A percentile compares a stretch with the other conserved stretches of the same genome.
phyloP scores from a whole-genome alignment of 2,888 invertebrate genomes.

The Seladonia tumulorum region DNA sequence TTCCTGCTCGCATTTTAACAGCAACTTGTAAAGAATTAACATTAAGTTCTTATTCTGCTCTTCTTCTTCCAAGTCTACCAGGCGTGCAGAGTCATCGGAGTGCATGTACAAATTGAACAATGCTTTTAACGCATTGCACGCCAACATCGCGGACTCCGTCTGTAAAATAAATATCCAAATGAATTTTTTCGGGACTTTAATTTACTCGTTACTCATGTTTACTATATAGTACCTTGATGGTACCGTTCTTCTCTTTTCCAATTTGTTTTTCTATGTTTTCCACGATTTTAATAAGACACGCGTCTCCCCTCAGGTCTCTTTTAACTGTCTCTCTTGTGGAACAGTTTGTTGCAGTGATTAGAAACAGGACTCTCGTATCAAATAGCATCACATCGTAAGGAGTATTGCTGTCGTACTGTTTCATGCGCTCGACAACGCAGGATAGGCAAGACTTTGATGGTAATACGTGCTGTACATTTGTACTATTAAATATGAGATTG shows the following conservation, averaged over 20 bases:
- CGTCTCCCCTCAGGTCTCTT: slow-evolving; percentile 89
- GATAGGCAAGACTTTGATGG: slow-evolving; percentile 72
- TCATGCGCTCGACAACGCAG: slow-evolving; percentile 90
- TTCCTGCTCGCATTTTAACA: slow-evolving; percentile 87
- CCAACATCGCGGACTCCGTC: slow-evolving; percentile 87
- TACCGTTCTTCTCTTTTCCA: neutral
- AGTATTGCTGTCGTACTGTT: slow-evolving; percentile 87
- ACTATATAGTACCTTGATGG: slow-evolving; percentile 28
- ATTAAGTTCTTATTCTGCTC: slow-evolving; percentile 90
- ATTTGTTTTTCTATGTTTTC: slow-evolving; percentile 85
- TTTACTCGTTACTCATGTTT: neutral
- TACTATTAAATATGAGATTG: slow-evolving; percentile 93
- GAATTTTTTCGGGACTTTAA: neutral
- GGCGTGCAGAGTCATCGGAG: slow-evolving; percentile 85
- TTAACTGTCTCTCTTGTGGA: slow-evolving; percentile 88
- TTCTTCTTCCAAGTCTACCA: slow-evolving; percentile 84
- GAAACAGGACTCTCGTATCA: slow-evolving; percentile 94
- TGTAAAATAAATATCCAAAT: slow-evolving; percentile 73
- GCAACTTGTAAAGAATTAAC: slow-evolving; percentile 89
- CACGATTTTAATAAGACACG: slow-evolving; percentile 88
- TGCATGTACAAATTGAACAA: slow-evolving; percentile 91
- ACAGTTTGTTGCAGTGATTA: slow-evolving; percentile 93
- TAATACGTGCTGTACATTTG: slow-evolving; percentile 86
- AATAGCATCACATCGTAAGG: slow-evolving; percentile 92
- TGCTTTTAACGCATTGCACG: slow-evolving; percentile 91